These are phyloP conservation scores for Megaleporinus macrocephalus DNA, from an alignment of 2,113 vertebrate genomes.

Conservation along the genomic window DNA sequence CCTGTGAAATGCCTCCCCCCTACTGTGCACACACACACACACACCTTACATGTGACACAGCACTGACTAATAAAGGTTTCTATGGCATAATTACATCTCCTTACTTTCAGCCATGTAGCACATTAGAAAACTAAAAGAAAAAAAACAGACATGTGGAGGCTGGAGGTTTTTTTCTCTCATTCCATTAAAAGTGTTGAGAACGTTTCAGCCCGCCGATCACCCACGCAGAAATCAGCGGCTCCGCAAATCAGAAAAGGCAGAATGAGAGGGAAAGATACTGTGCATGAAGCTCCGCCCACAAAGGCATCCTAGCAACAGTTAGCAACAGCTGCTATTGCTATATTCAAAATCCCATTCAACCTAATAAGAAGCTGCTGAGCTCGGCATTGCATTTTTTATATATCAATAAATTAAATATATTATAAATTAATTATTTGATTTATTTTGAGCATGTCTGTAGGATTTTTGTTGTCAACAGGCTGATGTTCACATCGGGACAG, in stretches of 20 bases:
- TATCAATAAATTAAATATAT: too few relatives aligned
- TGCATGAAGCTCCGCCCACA: neutral
- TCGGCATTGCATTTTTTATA: too few relatives aligned
- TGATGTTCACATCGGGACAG: too few relatives aligned
- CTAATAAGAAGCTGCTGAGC: too few relatives aligned
- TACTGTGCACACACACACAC: constrained; percentile 15
- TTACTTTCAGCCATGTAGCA: constrained; percentile 9
- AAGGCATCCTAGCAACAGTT: neutral
- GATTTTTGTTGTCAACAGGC: too few relatives aligned
- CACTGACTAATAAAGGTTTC: constrained; percentile 21
- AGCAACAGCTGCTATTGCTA: too few relatives aligned
- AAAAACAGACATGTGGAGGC: constrained; percentile 5
- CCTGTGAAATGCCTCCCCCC: constrained; percentile 23
- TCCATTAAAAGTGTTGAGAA: constrained; percentile 23
- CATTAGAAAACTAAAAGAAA: neutral
- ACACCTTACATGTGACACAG: constrained; percentile 21
- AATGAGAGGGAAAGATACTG: neutral
- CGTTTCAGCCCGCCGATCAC: neutral
- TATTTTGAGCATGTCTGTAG: too few relatives aligned
- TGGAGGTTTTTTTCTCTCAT: neutral
- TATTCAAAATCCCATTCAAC: neutral
- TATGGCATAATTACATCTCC: constrained; percentile 31
- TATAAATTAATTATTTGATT: too few relatives aligned
- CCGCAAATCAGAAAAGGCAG: neutral
- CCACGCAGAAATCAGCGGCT: neutral